A percentile compares a stretch with the other conserved stretches of the same genome.
Conservation (phyloP, 2,113 vertebrate species). For the Beaufortia kweichowensis region DNA sequence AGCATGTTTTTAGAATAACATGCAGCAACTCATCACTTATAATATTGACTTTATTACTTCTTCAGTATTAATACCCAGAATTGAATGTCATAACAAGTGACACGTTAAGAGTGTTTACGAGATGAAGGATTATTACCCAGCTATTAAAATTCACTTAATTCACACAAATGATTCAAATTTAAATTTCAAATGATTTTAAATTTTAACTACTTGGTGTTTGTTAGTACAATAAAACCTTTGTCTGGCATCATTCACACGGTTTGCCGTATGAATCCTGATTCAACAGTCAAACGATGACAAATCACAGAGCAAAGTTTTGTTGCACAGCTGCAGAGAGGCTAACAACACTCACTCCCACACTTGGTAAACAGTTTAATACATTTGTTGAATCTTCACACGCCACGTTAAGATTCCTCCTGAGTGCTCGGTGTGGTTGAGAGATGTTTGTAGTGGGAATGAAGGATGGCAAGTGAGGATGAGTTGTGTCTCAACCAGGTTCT, state of each 20-base stretch:
- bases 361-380: background rate
- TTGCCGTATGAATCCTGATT: background rate
- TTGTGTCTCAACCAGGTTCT: conserved; percentile 24
- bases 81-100: too few relatives aligned
- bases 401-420: background rate
- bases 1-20: too few relatives aligned
- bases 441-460: conserved; percentile 37
- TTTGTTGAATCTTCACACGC: background rate
- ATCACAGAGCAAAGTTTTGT: background rate
- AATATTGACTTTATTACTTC: too few relatives aligned
- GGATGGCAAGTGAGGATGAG: conserved; percentile 21
- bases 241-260: background rate
- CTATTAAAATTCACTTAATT: too few relatives aligned
- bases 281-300: background rate
- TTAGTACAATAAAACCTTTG: background rate
- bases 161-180: too few relatives aligned
- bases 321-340: background rate
- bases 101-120: too few relatives aligned
- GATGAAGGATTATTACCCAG: too few relatives aligned
- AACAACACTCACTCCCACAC: conserved; percentile 16
- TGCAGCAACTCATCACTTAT: too few relatives aligned
- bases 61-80: too few relatives aligned
- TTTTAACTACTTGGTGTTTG: background rate
- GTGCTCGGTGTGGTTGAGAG: conserved; percentile 6
- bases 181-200: too few relatives aligned